phyloP scores from a whole-genome alignment of 1,140 invertebrate species.

The Cardiocondyla obscurior region DNA sequence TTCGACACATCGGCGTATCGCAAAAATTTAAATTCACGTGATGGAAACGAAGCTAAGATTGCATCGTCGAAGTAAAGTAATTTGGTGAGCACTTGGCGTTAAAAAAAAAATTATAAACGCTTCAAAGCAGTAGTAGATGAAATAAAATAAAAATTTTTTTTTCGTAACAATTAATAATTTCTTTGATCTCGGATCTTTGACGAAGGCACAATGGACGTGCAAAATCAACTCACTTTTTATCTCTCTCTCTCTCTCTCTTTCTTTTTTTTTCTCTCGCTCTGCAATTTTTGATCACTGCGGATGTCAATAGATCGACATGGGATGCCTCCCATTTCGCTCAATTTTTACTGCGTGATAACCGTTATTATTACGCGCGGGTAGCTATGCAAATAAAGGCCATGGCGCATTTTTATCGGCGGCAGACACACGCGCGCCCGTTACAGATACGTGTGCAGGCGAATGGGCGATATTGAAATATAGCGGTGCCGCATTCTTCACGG shows the following conservation, averaged over 20 bases:
- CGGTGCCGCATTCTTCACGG: conserved; percentile 39
- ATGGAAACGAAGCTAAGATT: not conserved
- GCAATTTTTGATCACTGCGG: conserved; percentile 17
- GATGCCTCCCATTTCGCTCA: conserved; percentile 15
- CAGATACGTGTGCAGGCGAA: not conserved
- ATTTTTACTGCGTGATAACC: conserved; percentile 44
- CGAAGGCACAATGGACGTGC: not conserved
- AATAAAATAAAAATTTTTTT: too few relatives aligned
- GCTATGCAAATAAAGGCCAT: conserved; percentile 46
- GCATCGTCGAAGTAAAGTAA: not conserved
- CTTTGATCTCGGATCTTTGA: not conserved
- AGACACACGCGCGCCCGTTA: not conserved
- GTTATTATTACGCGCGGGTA: conserved; percentile 52
- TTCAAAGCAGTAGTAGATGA: not conserved
- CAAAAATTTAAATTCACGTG: not conserved
- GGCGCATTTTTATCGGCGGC: conserved; percentile 37
- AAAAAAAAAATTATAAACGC: not conserved
- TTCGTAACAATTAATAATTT: not conserved
- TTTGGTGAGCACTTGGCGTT: not conserved
- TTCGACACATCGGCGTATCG: not conserved
- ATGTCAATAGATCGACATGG: conserved; percentile 8
- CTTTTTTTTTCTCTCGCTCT: not conserved
- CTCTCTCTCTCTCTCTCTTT: not conserved
- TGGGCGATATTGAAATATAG: conserved; percentile 48
- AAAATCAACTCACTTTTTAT: not conserved